Percentiles rank a stretch among this genome's conserved stretches.
phyloP scores from a whole-genome alignment of 1,140 invertebrate species.

The Magallana gigas region DNA sequence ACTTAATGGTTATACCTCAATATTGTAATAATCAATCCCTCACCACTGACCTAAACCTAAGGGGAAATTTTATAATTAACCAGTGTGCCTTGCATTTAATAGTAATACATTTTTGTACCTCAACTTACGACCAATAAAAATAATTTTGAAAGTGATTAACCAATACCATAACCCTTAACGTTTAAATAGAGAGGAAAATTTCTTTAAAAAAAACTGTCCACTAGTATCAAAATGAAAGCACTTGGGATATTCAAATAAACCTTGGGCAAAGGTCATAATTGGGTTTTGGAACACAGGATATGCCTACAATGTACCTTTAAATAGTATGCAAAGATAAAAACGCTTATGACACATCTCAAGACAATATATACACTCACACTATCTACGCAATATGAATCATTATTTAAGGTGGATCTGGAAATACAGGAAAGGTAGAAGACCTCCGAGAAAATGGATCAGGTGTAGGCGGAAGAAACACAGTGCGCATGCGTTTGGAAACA shows the following conservation, averaged over 20 bases:
- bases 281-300: slow-evolving; percentile 76
- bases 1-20: too few species aligned
- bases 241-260: slow-evolving; percentile 87
- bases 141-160: background rate
- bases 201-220: slow-evolving; percentile 51
- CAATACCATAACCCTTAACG: too few species aligned
- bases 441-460: slow-evolving; percentile 93
- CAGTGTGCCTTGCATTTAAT: too few species aligned
- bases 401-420: slow-evolving; percentile 82
- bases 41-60: too few species aligned
- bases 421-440: slow-evolving; percentile 88
- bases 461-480: slow-evolving; percentile 90
- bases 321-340: too few species aligned
- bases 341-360: background rate
- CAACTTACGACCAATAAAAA: background rate
- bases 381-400: too few species aligned
- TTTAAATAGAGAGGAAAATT: background rate
- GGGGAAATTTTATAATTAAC: too few species aligned
- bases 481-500: slow-evolving; percentile 88
- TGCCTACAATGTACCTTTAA: background rate
- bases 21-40: too few species aligned
- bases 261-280: slow-evolving; percentile 87
- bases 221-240: slow-evolving; percentile 73
- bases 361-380: background rate
- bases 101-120: too few species aligned